Evolutionary conservation across 1,140 invertebrate species (phyloP), one percentile per base, ranked within the genome.

Genomic region (Pseudomyrmex cubaensis): DNA sequence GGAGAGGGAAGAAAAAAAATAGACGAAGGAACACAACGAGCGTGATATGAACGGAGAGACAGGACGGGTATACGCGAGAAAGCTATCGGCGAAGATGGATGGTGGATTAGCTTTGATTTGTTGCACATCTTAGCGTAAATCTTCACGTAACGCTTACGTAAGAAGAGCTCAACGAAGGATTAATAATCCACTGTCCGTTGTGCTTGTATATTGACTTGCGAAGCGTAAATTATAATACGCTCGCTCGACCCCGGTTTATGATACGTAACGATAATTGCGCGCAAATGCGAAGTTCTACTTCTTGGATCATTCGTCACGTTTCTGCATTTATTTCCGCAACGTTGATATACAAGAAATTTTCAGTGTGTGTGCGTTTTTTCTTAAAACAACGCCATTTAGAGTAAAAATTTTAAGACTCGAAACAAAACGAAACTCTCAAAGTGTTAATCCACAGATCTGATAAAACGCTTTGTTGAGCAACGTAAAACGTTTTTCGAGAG

Each of bases 51-150:
- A 63, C 50, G 62, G 35, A 35, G 35, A 7, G 35, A 35, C 35
- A 67, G 52, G 69, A 74, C 15, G 20, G 15, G 15, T 57, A 64
- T 50, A 80, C 66, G 44, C 74, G 48, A 64, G 74, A 44, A 35
- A 54, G 64, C 52, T 48, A 66, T 63, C 7, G 63, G 13, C 25
- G 46, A 12, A 25, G 59, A 83, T 66, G 20, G 74, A 76, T 59
- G 64, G 82, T 62, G 17, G 69, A 80, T 80, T 75, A 74, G 57
- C 12, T 73, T 75, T 76, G 50, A 82, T 82, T 76, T 64, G 48
- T 56, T 76, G 48, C 67, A 62, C 59, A 20, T 74, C 62, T 66
- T n/a, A 46, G 4, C 74, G 17, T 35, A 8, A 35, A 5, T 35
- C 50, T 50, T 12, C 61, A n/a, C 48, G 61, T 59, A 48, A 70